These are phyloP conservation scores for Zosterops hypoxanthus DNA, from an alignment of 2,113 vertebrate species.

Conservation along the genomic window DNA sequence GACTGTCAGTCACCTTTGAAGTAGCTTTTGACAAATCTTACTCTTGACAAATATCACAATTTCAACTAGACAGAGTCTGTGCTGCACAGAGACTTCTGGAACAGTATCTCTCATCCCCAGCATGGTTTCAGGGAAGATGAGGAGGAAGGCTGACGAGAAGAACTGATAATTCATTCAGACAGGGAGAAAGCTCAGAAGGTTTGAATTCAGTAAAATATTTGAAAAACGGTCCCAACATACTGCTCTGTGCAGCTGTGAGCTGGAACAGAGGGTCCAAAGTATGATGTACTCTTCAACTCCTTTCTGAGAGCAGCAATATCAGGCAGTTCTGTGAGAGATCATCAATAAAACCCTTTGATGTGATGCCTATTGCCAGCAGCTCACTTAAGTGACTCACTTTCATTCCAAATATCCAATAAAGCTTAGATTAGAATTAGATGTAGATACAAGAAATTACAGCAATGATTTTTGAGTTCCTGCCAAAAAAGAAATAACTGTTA, in stretches of 20 bases:
- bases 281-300: not conserved
- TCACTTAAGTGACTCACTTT: not conserved
- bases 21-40: not conserved
- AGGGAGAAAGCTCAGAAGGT: not conserved
- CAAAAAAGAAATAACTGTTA: not conserved
- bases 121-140: not conserved
- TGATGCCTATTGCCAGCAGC: not conserved
- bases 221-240: not conserved
- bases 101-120: not conserved
- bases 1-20: not conserved
- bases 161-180: not conserved
- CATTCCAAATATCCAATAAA: not conserved
- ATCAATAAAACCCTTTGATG: conserved; percentile 11
- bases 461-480: not conserved
- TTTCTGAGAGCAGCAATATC: not conserved
- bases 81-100: not conserved
- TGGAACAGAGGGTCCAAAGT: not conserved
- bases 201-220: not conserved
- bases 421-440: not conserved
- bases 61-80: not conserved
- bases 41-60: not conserved
- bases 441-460: not conserved
- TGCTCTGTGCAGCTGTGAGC: not conserved
- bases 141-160: not conserved
- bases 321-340: not conserved